A percentile compares a stretch with the other conserved stretches of the same genome.
These are phyloP conservation scores for Vicugna pacos DNA, from an alignment of 2,113 vertebrate genomes.

Conservation along the genomic window DNA sequence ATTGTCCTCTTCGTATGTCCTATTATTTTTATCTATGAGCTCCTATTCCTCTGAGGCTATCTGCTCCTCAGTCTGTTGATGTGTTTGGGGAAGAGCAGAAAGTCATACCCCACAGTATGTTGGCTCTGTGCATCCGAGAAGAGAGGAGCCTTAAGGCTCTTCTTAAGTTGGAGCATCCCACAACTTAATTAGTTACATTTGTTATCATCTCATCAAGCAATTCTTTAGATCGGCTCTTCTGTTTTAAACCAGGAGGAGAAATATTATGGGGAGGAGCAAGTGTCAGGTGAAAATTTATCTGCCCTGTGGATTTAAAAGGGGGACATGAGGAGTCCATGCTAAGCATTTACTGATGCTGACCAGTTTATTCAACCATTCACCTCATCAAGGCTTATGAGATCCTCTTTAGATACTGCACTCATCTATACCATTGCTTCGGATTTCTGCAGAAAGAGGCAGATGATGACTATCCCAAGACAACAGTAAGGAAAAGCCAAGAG, in stretches of 20 bases:
- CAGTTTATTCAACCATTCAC: neutral
- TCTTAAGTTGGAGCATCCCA: neutral
- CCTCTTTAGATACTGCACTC: neutral
- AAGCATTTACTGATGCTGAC: neutral
- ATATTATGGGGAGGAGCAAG: neutral
- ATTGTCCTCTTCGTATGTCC: neutral
- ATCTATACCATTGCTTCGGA: neutral
- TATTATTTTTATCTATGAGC: neutral
- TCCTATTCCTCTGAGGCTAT: neutral
- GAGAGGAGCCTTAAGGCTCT: neutral
- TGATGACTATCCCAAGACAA: neutral
- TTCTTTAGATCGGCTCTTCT: neutral
- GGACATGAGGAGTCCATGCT: neutral
- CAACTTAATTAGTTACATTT: neutral
- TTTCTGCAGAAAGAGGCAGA: neutral
- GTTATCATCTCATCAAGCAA: neutral
- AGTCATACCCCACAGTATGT: neutral
- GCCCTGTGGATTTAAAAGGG: neutral
- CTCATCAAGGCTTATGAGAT: neutral
- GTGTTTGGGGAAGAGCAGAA: neutral
- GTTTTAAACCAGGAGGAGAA: neutral
- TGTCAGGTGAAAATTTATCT: neutral
- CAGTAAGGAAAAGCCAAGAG: neutral
- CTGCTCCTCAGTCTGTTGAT: neutral
- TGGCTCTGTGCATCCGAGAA: neutral